These are phyloP conservation scores for Chelonus insularis DNA, from an alignment of 1,140 invertebrate species.

Conservation along the genomic window DNA sequence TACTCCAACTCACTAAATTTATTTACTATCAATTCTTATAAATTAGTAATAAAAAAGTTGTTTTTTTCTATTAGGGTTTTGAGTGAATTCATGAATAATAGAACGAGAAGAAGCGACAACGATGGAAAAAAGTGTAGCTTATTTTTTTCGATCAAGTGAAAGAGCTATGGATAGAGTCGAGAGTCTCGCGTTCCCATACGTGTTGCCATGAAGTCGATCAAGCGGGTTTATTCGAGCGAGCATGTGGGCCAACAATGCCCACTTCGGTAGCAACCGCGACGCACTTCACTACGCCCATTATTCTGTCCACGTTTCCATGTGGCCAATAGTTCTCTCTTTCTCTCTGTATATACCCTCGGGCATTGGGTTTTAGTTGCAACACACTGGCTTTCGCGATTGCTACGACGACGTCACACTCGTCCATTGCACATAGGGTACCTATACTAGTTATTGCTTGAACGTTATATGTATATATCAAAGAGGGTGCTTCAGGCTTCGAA, in stretches of 20 bases:
- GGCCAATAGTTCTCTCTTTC: constrained; percentile 29
- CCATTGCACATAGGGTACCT: background rate
- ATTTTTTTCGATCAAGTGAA: no score
- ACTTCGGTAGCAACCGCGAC: constrained; percentile 47
- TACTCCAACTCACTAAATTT: no score
- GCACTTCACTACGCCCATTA: constrained; percentile 52
- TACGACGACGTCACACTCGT: background rate
- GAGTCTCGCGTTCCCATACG: no score
- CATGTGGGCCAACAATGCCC: constrained; percentile 58
- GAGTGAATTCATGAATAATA: no score
- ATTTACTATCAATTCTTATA: no score
- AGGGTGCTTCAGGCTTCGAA: constrained; percentile 22
- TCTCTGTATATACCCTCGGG: constrained; percentile 5
- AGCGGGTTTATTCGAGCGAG: constrained; percentile 46
- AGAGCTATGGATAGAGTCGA: no score
- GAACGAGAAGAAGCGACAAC: no score
- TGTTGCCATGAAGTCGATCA: constrained; percentile 46
- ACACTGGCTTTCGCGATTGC: constrained; percentile 11
- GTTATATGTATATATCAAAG: no score
- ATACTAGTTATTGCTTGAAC: background rate
- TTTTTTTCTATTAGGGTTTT: no score
- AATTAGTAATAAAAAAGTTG: no score
- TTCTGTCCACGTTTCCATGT: constrained; percentile 41
- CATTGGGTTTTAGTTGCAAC: constrained; percentile 22
- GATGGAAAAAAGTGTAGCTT: no score